Evolutionary conservation across 2,888 invertebrate genomes (phyloP), one percentile per base, ranked within the genome.

Genomic region (Periphyllus acericola): DNA sequence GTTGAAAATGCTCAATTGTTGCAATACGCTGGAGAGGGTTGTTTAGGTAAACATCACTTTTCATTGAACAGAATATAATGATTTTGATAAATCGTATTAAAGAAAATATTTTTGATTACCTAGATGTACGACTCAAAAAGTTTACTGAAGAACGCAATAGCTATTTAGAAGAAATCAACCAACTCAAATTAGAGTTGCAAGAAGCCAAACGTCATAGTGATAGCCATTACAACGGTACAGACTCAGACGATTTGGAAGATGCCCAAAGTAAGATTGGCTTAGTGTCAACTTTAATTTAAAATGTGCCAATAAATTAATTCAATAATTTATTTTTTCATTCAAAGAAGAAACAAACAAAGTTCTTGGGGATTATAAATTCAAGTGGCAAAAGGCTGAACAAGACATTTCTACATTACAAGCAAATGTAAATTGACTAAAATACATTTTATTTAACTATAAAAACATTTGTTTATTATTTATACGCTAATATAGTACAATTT

Each of bases 361-460:
- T 90, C 93, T 97, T 90, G 95, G 96, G 85, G 99, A 99, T 92
- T 97, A 97, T 92, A 98, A 98, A 93, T 97, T 96, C 91, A 96
- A 98, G 91, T 94, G 99, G 91, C 99, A 99, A 92, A 98, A 99
- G 91, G 96, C 98, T 85, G 99, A 99, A 92, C 98, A 99, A 91
- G 99, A 99, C 93, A 97, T 98, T 91, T 96, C 98, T 90, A 97
- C 98, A 91, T 94, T 98, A 91, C 98, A 98, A 92, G 98, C 98
- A 90, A 98, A 95, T 91, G 94, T 94, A 91, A 92, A 93, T 90
- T 71, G 29, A 52, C 19, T 88, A 55, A 74, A 17, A 34, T 71
- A 71, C 5, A 32, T 72, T 72, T 36, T 72, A 36, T 36, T 72
- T 36, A 68, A 29, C 1, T 71, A 71, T 2, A 17, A 34, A 32